Evolutionary conservation across 2,797 vertebrate species (phyloP).

Genomic region (Takifugu ocellatus): DNA sequence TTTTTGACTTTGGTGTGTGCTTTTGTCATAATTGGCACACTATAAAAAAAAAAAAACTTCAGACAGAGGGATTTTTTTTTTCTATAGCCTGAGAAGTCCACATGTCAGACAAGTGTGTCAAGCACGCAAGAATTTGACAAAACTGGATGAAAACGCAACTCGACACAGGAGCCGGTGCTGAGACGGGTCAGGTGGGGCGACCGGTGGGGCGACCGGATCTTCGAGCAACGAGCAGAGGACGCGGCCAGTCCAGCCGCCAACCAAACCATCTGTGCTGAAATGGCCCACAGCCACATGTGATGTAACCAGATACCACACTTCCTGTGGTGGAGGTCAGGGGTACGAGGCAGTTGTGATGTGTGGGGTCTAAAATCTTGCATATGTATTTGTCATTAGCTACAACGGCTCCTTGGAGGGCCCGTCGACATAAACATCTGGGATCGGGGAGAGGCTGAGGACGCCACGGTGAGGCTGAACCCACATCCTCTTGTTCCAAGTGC

Average conservation of each 20-base stretch:
- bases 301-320: conserved; percentile 55
- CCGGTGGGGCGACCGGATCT: conserved; percentile 39
- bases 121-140: conserved; percentile 22
- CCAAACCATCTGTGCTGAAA: conserved; percentile 35
- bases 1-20: not conserved
- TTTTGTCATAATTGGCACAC: not conserved
- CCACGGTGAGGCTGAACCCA: conserved; percentile 40
- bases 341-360: conserved; percentile 33
- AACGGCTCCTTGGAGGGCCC: conserved; percentile 33
- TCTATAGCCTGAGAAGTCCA: too few relatives aligned
- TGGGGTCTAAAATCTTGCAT: conserved; percentile 49
- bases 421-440: conserved; percentile 49
- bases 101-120: too few relatives aligned
- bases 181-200: conserved; percentile 38
- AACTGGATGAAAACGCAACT: conserved; percentile 36
- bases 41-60: too few relatives aligned
- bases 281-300: conserved; percentile 37
- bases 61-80: too few relatives aligned
- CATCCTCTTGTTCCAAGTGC: conserved; percentile 25
- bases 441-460: conserved; percentile 27
- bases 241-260: conserved; percentile 28
- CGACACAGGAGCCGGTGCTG: conserved; percentile 35
- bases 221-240: conserved; percentile 39
- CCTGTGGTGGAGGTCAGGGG: conserved; percentile 50
- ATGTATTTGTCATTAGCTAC: conserved; percentile 65